phyloP scores from a whole-genome alignment of 30 jellyfish, hydroid and myxozoan genomes.

The Pseudorhiza aurosa region DNA sequence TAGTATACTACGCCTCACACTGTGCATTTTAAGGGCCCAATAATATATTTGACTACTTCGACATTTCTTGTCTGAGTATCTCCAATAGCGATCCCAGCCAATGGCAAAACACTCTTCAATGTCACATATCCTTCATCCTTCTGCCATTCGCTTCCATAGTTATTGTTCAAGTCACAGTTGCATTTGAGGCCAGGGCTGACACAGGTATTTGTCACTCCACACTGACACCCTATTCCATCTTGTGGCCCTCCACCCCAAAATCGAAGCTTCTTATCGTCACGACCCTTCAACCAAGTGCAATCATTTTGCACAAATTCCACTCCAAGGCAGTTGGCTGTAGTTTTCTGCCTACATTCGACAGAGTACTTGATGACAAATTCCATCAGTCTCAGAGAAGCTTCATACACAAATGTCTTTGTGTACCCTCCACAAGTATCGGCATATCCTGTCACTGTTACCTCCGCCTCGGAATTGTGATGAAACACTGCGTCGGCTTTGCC shows the following conservation, averaged over 20 bases:
- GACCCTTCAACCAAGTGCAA: slow-evolving; percentile 29
- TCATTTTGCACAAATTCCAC: slow-evolving; percentile 20
- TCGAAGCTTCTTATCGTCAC: neutral
- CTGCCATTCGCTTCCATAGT: neutral
- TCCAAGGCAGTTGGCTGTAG: slow-evolving; percentile 18
- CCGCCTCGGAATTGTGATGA: slow-evolving; percentile 24
- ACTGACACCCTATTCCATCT: slow-evolving; percentile 12
- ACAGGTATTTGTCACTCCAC: slow-evolving; percentile 2
- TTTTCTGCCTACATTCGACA: slow-evolving; percentile 1
- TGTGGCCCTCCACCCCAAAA: slow-evolving; percentile 49
- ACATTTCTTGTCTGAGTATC: neutral
- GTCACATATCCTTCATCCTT: slow-evolving; percentile 32
- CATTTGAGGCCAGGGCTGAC: neutral
- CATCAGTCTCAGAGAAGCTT: neutral
- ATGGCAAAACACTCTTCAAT: slow-evolving; percentile 17
- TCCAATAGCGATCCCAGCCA: slow-evolving; percentile 55
- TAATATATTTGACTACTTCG: slow-evolving; percentile 21
- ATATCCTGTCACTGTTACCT: neutral
- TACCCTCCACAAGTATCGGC: slow-evolving; percentile 11
- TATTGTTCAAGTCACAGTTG: slow-evolving; percentile 26
- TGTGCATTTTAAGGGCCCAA: slow-evolving; percentile 38
- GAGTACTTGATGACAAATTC: neutral
- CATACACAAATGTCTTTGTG: neutral
- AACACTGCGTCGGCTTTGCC: slow-evolving; percentile 14
- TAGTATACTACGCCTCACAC: no score